A percentile compares a stretch with the other conserved stretches of the same genome.
Evolutionary conservation across 1,140 invertebrate species (phyloP).

Genomic region (Drosophila eugracilis): DNA sequence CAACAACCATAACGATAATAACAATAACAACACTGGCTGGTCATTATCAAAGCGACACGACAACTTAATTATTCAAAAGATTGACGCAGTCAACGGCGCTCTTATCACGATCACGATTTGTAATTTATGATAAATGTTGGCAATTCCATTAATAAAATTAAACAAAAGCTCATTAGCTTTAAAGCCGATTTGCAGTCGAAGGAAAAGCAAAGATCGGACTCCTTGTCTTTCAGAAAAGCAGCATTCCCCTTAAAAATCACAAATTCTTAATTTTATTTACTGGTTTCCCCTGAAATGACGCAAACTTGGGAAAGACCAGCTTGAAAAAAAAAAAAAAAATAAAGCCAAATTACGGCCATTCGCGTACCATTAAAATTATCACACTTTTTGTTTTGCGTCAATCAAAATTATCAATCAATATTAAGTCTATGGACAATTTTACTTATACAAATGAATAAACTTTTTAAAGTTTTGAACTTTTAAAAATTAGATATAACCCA

Average conservation of each 20-base stretch:
- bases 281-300: neutral
- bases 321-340: neutral
- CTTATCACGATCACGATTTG: conserved; percentile 80
- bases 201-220: conserved; percentile 27
- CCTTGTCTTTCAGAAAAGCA: conserved; percentile 7
- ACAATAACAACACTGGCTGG: conserved; percentile 30
- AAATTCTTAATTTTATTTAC: neutral
- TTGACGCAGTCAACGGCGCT: conserved; percentile 48
- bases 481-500: too few relatives aligned
- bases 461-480: too few relatives aligned
- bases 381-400: neutral
- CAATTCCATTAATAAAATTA: conserved; percentile 83
- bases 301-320: neutral
- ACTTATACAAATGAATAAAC: too few relatives aligned
- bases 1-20: conserved; percentile 20
- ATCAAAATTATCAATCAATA: neutral
- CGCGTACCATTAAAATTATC: neutral
- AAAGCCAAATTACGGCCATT: too few relatives aligned
- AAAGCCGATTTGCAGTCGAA: conserved; percentile 53
- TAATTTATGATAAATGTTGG: conserved; percentile 82
- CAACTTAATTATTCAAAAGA: conserved; percentile 78
- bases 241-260: neutral
- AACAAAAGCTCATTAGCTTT: conserved; percentile 77
- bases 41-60: conserved; percentile 62
- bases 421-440: too few relatives aligned